These are phyloP conservation scores for Bemisia tabaci DNA, from an alignment of 1,140 invertebrate species.

Conservation along the genomic window DNA sequence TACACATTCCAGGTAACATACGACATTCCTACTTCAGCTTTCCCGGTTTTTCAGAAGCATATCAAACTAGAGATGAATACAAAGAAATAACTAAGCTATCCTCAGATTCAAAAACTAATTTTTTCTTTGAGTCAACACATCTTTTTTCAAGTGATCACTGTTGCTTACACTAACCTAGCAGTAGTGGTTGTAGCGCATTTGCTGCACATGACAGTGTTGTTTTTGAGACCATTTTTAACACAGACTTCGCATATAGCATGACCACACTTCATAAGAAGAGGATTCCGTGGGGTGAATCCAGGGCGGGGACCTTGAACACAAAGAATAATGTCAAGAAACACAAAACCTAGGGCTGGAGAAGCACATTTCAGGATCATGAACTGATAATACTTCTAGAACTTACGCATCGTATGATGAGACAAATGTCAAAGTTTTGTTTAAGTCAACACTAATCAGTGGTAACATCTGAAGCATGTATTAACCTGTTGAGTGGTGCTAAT, in stretches of 20 bases:
- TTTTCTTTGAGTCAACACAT: too few relatives aligned
- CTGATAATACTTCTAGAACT: background rate
- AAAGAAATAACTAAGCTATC: too few relatives aligned
- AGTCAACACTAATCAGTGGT: too few relatives aligned
- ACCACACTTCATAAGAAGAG: constrained; percentile 31
- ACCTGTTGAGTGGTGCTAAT: background rate
- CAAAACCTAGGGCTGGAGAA: background rate
- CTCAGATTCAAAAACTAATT: too few relatives aligned
- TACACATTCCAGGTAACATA: too few relatives aligned
- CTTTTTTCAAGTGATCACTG: too few relatives aligned
- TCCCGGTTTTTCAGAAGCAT: too few relatives aligned
- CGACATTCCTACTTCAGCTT: too few relatives aligned
- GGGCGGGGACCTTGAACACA: background rate
- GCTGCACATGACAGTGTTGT: constrained; percentile 15
- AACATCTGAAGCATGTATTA: background rate
- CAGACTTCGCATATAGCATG: constrained; percentile 31
- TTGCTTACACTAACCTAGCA: background rate
- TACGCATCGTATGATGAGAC: background rate
- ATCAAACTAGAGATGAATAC: too few relatives aligned
- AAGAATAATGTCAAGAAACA: too few relatives aligned
- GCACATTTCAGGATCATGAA: background rate
- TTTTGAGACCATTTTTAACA: constrained; percentile 10
- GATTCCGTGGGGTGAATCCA: constrained; percentile 12
- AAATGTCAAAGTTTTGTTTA: background rate
- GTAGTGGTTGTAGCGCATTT: background rate